phyloP scores from a whole-genome alignment of 2,113 vertebrate species.

The Stigmatopora nigra region DNA sequence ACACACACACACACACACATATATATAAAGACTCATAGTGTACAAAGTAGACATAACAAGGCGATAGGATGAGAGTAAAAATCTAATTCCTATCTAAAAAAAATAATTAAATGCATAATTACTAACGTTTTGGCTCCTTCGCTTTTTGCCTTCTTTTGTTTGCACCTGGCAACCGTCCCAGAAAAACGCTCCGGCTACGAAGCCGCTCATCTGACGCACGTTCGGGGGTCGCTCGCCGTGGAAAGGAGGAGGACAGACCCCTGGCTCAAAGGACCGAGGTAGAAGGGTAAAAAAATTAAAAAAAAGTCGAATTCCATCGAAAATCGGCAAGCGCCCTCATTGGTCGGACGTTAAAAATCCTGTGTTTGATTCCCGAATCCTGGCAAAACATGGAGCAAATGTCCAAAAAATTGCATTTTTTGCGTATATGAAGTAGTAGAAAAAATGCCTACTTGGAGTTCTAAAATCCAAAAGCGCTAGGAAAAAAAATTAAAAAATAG shows the following conservation, averaged over 20 bases:
- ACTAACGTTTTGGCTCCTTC: constrained; percentile 15
- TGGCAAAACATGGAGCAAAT: neutral
- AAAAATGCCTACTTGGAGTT: neutral
- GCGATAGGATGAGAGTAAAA: neutral
- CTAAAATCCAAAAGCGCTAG: constrained; percentile 36
- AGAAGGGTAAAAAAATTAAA: neutral
- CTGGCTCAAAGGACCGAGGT: constrained; percentile 1
- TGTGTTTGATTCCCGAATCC: neutral
- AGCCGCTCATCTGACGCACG: neutral
- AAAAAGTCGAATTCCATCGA: neutral
- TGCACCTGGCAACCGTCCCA: constrained; percentile 80
- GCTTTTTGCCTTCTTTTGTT: constrained; percentile 74
- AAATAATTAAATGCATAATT: constrained; percentile 16
- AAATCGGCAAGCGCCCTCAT: neutral
- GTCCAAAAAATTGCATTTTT: neutral
- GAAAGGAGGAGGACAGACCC: neutral
- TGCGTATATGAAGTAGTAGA: neutral
- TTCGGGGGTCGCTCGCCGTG: neutral
- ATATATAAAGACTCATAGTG: neutral
- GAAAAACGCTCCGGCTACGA: constrained; percentile 41
- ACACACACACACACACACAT: neutral
- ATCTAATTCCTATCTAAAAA: neutral
- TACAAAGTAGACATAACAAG: constrained; percentile 8
- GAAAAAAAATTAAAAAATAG: constrained; percentile 24
- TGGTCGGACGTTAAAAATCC: constrained; percentile 30